These are phyloP conservation scores for Siderastrea siderea DNA, from an alignment of 92 coral and sea anemone genomes.

Conservation along the genomic window DNA sequence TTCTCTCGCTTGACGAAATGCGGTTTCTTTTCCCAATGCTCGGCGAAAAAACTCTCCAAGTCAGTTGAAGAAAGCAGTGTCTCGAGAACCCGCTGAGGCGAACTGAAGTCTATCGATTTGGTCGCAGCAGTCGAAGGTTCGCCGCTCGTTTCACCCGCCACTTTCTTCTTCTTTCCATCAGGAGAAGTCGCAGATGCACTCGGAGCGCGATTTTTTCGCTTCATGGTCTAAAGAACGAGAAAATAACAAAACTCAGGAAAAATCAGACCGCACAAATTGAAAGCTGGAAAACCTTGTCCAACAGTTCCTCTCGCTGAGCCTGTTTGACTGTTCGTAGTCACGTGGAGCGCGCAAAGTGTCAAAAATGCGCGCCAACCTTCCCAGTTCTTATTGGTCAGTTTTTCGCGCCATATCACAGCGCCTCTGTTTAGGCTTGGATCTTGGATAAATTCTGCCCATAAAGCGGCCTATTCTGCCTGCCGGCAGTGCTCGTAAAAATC, in stretches of 20 bases:
- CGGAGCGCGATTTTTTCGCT: constrained; percentile 81
- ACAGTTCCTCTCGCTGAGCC: too few species aligned
- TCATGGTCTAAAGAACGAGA: constrained; percentile 32
- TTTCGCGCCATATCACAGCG: constrained; percentile 22
- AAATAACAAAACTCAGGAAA: not conserved
- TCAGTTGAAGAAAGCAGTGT: constrained; percentile 83
- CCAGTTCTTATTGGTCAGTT: constrained; percentile 26
- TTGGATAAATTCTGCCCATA: too few species aligned
- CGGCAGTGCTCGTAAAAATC: too few species aligned
- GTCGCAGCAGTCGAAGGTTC: constrained; percentile 46
- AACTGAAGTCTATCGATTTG: constrained; percentile 75
- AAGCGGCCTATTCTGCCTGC: too few species aligned
- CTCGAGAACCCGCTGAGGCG: constrained; percentile 74
- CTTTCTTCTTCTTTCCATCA: constrained; percentile 78
- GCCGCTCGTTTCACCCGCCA: constrained; percentile 41
- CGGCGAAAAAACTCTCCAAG: constrained; percentile 75
- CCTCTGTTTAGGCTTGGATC: too few species aligned
- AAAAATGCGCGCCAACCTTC: constrained; percentile 23
- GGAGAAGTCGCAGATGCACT: constrained; percentile 64
- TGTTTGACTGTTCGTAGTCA: not conserved
- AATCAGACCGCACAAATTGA: not conserved
- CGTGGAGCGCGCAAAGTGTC: constrained; percentile 29
- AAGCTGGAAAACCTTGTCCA: not conserved
- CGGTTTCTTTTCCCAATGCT: constrained; percentile 96
- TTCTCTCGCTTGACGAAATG: constrained; percentile 80